Conservation (phyloP, 2,113 vertebrate genomes). For the Spheniscus mendiculus region DNA sequence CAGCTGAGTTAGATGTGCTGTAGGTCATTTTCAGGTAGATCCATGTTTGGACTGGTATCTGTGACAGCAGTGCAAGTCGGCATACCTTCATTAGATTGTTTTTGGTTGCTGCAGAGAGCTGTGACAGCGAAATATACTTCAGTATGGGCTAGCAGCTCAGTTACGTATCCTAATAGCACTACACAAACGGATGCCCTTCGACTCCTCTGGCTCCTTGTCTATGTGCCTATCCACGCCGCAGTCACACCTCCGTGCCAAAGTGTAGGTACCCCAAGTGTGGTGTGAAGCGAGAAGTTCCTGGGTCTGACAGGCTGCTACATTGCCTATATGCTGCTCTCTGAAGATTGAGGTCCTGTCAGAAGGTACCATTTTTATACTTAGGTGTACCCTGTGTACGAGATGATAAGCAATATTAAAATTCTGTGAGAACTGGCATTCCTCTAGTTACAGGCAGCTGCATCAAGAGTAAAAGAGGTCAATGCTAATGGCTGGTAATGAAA, state of each 20-base stretch:
- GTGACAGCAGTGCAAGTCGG: background rate
- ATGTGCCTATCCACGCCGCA: too few species aligned
- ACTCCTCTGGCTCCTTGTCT: background rate
- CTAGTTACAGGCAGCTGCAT: background rate
- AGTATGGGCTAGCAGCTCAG: background rate
- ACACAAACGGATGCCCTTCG: background rate
- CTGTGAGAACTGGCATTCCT: background rate
- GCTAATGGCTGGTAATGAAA: background rate
- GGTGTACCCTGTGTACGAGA: fast-evolving
- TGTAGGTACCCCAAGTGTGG: background rate
- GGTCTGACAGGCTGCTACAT: background rate
- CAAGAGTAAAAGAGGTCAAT: background rate
- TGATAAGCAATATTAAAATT: background rate
- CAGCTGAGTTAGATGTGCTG: background rate
- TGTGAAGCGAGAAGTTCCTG: background rate
- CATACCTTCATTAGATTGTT: background rate
- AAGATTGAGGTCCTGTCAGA: background rate
- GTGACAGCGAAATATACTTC: background rate
- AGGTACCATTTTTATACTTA: background rate
- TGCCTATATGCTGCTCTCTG: background rate
- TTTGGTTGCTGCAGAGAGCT: background rate
- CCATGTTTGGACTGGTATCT: background rate
- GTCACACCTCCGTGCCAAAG: background rate
- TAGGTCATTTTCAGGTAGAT: background rate
- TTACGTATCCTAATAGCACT: background rate